A percentile compares a stretch with the other conserved stretches of the same genome.
Evolutionary conservation across 2,888 invertebrate genomes (phyloP).

Genomic region (Spisula subtruncata): DNA sequence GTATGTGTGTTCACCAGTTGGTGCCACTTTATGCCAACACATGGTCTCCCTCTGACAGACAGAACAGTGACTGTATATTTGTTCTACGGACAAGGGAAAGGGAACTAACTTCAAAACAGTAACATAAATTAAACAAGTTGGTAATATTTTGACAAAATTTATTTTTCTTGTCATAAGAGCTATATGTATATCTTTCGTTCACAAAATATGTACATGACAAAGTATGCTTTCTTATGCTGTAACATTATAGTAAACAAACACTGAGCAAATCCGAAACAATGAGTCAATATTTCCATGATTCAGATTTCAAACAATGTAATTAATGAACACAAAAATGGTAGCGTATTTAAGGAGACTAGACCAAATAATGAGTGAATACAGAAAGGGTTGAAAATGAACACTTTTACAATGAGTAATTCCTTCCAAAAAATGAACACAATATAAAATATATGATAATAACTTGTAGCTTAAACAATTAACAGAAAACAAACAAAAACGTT

Average conservation of each 20-base stretch:
- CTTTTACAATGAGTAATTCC: slow-evolving; percentile 15
- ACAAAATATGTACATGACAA: slow-evolving; percentile 27
- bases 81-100: too few species aligned
- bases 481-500: not conserved
- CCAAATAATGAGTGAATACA: slow-evolving; percentile 17
- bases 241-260: not conserved
- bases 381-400: slow-evolving; percentile 14
- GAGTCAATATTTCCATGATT: not conserved
- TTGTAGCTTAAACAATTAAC: not conserved
- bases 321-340: slow-evolving; percentile 27
- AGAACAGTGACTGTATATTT: too few species aligned
- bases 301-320: slow-evolving; percentile 21
- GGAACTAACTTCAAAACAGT: too few species aligned
- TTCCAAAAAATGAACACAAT: slow-evolving; percentile 21
- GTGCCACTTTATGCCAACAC: too few species aligned
- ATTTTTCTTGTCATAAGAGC: slow-evolving; percentile 23
- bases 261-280: slow-evolving; percentile 18
- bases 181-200: slow-evolving; percentile 21
- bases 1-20: too few species aligned
- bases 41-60: too few species aligned
- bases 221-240: slow-evolving; percentile 8
- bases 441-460: not conserved
- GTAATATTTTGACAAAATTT: slow-evolving; percentile 20
- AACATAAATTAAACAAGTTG: not conserved
- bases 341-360: slow-evolving; percentile 27